phyloP scores from a whole-genome alignment of 2,888 invertebrate species.

The Nysson spinosus region DNA sequence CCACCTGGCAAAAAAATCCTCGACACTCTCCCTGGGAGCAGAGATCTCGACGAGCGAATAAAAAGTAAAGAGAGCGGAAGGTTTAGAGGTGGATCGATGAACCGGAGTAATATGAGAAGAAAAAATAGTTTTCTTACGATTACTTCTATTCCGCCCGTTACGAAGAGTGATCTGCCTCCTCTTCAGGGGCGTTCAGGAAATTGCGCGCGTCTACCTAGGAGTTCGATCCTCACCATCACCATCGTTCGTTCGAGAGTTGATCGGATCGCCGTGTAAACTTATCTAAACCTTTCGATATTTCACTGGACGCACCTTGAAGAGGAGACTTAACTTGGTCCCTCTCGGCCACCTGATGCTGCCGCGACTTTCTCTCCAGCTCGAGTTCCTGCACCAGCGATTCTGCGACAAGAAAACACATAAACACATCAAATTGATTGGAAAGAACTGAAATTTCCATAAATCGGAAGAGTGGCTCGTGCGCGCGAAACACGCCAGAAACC shows the following conservation, averaged over 20 bases:
- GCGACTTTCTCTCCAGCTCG: conserved; percentile 91
- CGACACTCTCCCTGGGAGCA: no score
- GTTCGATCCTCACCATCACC: conserved; percentile 17
- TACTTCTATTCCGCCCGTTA: no score
- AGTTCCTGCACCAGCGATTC: conserved; percentile 89
- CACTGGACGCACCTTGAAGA: conserved; percentile 82
- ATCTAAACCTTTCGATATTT: conserved; percentile 28
- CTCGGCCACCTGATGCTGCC: conserved; percentile 87
- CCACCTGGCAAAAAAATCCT: conserved; percentile 55
- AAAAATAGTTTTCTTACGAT: no score
- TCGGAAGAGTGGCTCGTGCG: no score
- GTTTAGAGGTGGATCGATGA: no score
- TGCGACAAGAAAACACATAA: conserved; percentile 78
- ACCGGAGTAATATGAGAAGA: no score
- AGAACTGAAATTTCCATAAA: no score
- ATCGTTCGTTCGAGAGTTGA: neutral
- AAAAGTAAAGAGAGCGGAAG: no score
- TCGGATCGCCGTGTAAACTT: conserved; percentile 15
- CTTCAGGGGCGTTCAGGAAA: neutral
- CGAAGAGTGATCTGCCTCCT: conserved; percentile 4
- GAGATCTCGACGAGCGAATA: no score
- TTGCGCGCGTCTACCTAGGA: neutral
- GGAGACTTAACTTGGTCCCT: conserved; percentile 90
- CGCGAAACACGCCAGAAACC: no score
- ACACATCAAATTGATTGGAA: conserved; percentile 27